A percentile compares a stretch with the other conserved stretches of the same genome.
Conservation (phyloP, 2,113 vertebrate species). For the Propithecus coquereli region DNA sequence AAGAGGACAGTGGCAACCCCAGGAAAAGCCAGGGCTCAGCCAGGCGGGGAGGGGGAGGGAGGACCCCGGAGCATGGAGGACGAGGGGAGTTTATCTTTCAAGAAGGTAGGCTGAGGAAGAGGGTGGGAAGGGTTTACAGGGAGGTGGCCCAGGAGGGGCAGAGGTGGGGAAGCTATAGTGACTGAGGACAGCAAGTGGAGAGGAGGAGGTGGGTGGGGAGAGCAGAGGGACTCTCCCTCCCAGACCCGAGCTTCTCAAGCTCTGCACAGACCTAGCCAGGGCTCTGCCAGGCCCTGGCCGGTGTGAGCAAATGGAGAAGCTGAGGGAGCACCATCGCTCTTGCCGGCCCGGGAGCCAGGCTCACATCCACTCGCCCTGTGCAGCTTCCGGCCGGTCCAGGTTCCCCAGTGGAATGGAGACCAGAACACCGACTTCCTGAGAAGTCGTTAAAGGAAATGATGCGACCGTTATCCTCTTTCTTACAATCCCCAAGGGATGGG, state of each 20-base stretch:
- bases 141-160: neutral
- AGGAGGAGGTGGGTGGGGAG: neutral
- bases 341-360: neutral
- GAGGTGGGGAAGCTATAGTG: neutral
- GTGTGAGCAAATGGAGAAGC: neutral
- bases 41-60: too few species aligned
- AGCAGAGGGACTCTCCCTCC: neutral
- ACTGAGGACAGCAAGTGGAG: neutral
- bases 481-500: neutral
- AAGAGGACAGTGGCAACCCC: rapidly evolving
- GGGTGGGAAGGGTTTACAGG: neutral
- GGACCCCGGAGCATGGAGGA: too few species aligned
- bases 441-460: neutral
- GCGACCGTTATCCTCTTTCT: neutral
- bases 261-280: neutral
- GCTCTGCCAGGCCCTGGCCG: neutral
- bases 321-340: too few species aligned
- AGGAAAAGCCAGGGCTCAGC: neutral
- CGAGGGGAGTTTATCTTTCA: neutral
- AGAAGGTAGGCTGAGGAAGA: neutral
- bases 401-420: neutral
- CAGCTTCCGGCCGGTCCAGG: neutral
- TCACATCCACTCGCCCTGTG: rapidly evolving
- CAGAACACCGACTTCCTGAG: neutral
- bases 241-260: neutral